Evolutionary conservation across 2,888 invertebrate species (phyloP).

Genomic region (Amaurobius ferox): DNA sequence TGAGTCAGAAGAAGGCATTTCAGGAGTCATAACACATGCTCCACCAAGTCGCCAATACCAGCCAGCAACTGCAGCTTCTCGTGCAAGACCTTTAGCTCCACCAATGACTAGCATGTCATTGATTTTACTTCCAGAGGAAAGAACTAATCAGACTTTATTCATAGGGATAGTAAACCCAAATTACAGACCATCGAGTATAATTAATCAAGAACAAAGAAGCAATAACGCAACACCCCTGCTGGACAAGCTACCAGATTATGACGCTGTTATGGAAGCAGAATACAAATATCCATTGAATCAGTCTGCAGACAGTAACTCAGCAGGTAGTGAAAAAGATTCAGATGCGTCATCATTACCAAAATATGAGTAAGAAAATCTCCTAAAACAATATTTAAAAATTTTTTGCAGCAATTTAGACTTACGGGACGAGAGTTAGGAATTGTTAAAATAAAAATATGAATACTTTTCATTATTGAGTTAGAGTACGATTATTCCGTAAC

Average conservation of each 20-base stretch:
- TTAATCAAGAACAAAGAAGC: not conserved
- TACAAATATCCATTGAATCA: not conserved
- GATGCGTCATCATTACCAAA: too few relatives aligned
- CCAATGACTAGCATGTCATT: not conserved
- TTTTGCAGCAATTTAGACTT: too few relatives aligned
- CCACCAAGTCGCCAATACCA: not conserved
- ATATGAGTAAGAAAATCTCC: too few relatives aligned
- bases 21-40: not conserved
- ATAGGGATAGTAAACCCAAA: constrained; percentile 12
- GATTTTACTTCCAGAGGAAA: not conserved
- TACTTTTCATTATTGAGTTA: too few relatives aligned
- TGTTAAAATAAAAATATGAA: too few relatives aligned
- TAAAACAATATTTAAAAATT: too few relatives aligned
- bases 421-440: too few relatives aligned
- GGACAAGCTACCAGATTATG: not conserved
- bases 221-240: not conserved
- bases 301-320: not conserved
- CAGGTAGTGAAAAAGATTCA: not conserved
- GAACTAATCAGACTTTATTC: not conserved
- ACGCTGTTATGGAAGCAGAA: not conserved
- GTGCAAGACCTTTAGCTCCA: not conserved
- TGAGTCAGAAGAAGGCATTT: not conserved
- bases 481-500: too few relatives aligned
- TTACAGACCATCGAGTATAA: not conserved
- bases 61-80: not conserved